Conservation (phyloP, 2,113 vertebrate genomes). For the Alaudala cheleensis region DNA sequence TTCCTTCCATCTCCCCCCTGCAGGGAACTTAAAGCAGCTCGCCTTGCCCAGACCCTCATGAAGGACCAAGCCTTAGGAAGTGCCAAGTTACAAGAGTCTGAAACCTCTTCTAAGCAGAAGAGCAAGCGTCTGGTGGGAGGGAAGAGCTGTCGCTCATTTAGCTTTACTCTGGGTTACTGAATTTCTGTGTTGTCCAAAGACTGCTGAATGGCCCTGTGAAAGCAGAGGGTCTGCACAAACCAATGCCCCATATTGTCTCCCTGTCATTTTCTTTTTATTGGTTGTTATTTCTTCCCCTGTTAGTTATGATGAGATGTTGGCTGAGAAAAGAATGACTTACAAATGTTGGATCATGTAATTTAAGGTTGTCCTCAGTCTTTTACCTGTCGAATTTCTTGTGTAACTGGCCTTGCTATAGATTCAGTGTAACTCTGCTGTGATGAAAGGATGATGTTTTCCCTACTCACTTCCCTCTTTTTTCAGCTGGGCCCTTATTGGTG, state of each 20-base stretch:
- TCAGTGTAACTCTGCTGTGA: neutral
- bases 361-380: neutral
- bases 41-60: constrained; percentile 76
- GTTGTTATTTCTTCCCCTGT: neutral
- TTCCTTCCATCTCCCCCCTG: neutral
- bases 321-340: neutral
- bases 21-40: constrained; percentile 89
- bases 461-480: neutral
- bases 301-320: neutral
- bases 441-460: neutral
- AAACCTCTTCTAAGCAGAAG: constrained; percentile 32
- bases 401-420: neutral
- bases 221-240: neutral
- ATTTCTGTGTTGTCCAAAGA: neutral
- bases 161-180: constrained; percentile 75
- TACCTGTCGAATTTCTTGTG: neutral
- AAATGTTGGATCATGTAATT: neutral
- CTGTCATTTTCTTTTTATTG: neutral
- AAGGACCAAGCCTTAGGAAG: constrained; percentile 34
- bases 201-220: neutral
- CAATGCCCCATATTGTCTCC: neutral
- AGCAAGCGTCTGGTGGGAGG: constrained; percentile 80
- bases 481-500: neutral
- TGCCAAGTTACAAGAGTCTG: neutral
- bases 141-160: constrained; percentile 80